Evolutionary conservation across 2,888 invertebrate species (phyloP).

Genomic region (Geophilus truncorum): DNA sequence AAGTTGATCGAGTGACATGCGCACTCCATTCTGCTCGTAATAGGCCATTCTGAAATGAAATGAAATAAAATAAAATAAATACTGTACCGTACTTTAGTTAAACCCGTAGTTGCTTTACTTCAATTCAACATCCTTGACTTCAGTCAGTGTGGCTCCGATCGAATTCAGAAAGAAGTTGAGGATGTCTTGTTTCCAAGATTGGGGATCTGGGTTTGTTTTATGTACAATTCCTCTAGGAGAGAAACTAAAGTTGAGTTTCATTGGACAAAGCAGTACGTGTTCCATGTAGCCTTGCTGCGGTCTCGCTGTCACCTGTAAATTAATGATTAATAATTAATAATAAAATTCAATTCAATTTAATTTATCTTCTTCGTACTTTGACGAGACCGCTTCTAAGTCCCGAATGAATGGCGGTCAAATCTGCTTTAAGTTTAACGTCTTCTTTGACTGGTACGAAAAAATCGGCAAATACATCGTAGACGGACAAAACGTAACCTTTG

Average conservation of each 20-base stretch:
- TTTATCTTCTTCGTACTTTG: neutral
- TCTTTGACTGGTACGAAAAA: conserved; percentile 59
- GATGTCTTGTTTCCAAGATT: conserved; percentile 55
- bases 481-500: conserved; percentile 60
- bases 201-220: conserved; percentile 41
- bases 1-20: conserved; percentile 54
- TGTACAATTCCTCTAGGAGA: conserved; percentile 51
- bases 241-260: conserved; percentile 55
- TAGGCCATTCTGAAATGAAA: conserved; percentile 60
- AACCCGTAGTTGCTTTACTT: conserved; percentile 51
- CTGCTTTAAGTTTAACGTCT: conserved; percentile 56
- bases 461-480: conserved; percentile 60
- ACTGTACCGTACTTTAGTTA: neutral
- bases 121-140: conserved; percentile 61
- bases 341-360: neutral
- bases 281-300: conserved; percentile 3
- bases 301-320: neutral
- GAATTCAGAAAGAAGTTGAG: conserved; percentile 61
- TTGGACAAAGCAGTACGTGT: neutral
- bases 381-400: conserved; percentile 50
- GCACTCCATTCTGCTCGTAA: conserved; percentile 59
- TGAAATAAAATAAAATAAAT: neutral
- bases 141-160: conserved; percentile 60
- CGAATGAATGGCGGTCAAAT: conserved; percentile 58
- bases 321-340: too few relatives aligned